Evolutionary conservation across 1,140 invertebrate species (phyloP).

Genomic region (Thereuonema tuberculata): DNA sequence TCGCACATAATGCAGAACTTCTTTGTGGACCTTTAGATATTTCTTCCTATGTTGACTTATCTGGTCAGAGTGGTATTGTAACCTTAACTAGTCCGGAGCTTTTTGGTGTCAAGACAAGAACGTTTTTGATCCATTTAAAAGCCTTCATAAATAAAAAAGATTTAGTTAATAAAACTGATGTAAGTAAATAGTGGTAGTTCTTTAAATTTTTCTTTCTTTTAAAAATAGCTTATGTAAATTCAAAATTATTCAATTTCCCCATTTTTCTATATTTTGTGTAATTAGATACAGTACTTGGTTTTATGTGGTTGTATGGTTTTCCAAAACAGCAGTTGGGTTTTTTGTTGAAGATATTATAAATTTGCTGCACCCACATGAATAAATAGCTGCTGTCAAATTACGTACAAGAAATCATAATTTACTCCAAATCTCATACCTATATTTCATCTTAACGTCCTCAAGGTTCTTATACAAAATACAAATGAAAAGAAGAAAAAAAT

Average conservation of each 20-base stretch:
- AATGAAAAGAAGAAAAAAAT: too few species aligned
- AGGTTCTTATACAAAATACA: too few species aligned
- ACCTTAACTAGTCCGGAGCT: conserved; percentile 74
- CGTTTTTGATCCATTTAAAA: conserved; percentile 72
- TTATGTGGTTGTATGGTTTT: too few species aligned
- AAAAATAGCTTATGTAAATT: not conserved
- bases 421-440: too few species aligned
- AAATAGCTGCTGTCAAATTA: too few species aligned
- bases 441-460: too few species aligned
- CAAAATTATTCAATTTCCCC: not conserved
- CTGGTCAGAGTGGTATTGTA: conserved; percentile 63
- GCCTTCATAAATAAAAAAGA: conserved; percentile 35
- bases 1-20: conserved; percentile 74
- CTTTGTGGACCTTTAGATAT: conserved; percentile 73
- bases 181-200: not conserved
- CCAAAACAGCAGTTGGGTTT: too few species aligned
- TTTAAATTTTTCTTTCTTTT: not conserved
- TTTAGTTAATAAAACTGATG: not conserved
- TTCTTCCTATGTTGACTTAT: conserved; percentile 62
- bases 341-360: too few species aligned
- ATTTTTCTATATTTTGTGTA: not conserved
- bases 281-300: too few species aligned
- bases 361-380: too few species aligned
- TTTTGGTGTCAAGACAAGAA: conserved; percentile 57
- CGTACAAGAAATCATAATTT: too few species aligned